These are phyloP conservation scores for Turritopsis dohrnii DNA, from an alignment of 30 jellyfish, hydroid and myxozoan genomes.

Conservation along the genomic window DNA sequence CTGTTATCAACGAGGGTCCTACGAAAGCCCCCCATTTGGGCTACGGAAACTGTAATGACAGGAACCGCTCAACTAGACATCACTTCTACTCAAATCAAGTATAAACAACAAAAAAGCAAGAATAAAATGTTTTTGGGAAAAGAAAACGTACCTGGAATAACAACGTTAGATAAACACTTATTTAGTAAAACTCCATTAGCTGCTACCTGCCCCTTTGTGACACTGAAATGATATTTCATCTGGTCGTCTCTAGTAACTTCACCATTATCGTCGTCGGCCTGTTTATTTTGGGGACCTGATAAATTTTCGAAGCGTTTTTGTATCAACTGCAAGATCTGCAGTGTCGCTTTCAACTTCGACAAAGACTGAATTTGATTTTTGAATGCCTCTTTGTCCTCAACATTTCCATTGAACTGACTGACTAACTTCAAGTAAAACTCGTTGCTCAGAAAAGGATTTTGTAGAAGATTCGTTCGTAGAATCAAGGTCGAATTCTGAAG, in stretches of 20 bases:
- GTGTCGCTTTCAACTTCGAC: conserved; percentile 39
- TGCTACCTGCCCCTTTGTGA: background rate
- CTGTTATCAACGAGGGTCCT: too few species aligned
- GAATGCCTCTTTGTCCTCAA: conserved; percentile 10
- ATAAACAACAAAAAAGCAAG: background rate
- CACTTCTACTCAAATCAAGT: too few species aligned
- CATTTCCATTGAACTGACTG: conserved; percentile 19
- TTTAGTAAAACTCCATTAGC: conserved; percentile 36
- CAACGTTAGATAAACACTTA: conserved; percentile 20
- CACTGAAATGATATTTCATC: background rate
- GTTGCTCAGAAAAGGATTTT: conserved; percentile 35
- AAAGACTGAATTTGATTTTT: conserved; percentile 27
- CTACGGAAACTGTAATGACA: too few species aligned
- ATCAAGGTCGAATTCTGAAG: conserved; percentile 14
- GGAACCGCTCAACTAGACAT: too few species aligned
- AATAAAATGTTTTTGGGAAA: background rate
- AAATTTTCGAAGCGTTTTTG: conserved; percentile 28
- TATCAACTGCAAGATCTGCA: conserved; percentile 37
- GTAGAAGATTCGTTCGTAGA: conserved; percentile 31
- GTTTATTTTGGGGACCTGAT: background rate
- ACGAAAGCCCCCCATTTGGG: too few species aligned
- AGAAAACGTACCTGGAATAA: conserved; percentile 20
- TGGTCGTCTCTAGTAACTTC: background rate
- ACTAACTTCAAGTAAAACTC: conserved; percentile 35
- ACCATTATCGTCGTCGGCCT: conserved; percentile 7